Evolutionary conservation across 37 sponge, comb jelly and placozoan species (phyloP).

Genomic region (Geodia barretti): DNA sequence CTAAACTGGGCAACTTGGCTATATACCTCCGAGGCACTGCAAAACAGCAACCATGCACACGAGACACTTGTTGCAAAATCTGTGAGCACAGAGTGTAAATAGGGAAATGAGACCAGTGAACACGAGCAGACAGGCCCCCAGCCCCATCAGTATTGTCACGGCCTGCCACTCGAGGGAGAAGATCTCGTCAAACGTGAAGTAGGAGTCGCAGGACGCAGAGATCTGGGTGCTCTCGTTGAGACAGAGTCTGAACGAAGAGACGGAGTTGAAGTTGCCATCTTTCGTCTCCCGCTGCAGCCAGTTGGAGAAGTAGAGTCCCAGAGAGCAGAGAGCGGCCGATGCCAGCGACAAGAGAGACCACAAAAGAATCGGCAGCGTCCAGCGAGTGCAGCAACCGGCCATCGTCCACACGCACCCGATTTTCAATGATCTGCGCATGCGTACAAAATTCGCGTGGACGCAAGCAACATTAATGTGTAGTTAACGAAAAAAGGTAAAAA

Average conservation of each 20-base stretch:
- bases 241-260: slow-evolving; percentile 78
- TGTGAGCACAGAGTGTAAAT: slow-evolving; percentile 70
- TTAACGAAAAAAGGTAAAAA: not conserved
- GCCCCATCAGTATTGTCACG: slow-evolving; percentile 76
- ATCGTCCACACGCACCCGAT: no score
- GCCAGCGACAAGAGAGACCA: slow-evolving; percentile 76
- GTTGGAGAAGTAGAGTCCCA: slow-evolving; percentile 84
- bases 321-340: slow-evolving; percentile 66
- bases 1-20: not conserved
- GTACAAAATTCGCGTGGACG: not conserved
- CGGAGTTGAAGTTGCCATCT: slow-evolving; percentile 18
- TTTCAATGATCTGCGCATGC: not conserved
- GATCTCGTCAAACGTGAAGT: slow-evolving; percentile 70
- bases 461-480: not conserved
- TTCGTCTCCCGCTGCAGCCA: slow-evolving; percentile 54
- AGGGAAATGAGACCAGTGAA: slow-evolving; percentile 74
- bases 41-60: slow-evolving; percentile 15
- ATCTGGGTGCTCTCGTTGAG: slow-evolving; percentile 34
- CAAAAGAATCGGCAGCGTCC: slow-evolving; percentile 67
- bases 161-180: slow-evolving; percentile 74
- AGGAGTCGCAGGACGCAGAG: slow-evolving; percentile 49
- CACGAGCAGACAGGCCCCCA: slow-evolving; percentile 73
- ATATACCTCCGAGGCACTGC: slow-evolving; percentile 66
- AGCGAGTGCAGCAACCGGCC: slow-evolving; percentile 37
- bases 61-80: slow-evolving; percentile 63